phyloP scores from a whole-genome alignment of 1,140 invertebrate species.

The Megathymus violae region DNA sequence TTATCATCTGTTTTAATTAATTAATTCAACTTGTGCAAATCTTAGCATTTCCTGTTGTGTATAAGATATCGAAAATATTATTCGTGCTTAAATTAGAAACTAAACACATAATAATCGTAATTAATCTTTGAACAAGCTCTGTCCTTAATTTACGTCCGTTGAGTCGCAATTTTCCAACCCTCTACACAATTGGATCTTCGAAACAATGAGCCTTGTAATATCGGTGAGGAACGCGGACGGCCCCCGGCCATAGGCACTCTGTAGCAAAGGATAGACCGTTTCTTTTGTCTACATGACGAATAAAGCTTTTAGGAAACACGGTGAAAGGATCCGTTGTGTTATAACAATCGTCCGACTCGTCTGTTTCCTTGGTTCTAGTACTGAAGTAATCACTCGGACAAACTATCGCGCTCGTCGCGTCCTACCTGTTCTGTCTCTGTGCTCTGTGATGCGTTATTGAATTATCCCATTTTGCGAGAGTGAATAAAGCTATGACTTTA shows the following conservation, averaged over 20 bases:
- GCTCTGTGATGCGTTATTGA: neutral
- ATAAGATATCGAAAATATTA: no score
- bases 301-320: conserved; percentile 30
- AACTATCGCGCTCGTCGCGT: neutral
- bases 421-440: neutral
- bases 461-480: neutral
- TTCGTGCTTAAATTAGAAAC: conserved; percentile 1
- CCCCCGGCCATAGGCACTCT: conserved; percentile 15
- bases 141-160: conserved; percentile 15
- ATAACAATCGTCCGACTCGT: conserved; percentile 32
- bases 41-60: no score
- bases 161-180: conserved; percentile 13
- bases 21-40: no score
- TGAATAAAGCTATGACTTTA: neutral
- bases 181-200: conserved; percentile 25
- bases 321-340: conserved; percentile 24
- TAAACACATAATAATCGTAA: conserved; percentile 8
- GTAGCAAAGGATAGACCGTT: conserved; percentile 25
- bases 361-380: conserved; percentile 32
- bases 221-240: conserved; percentile 24
- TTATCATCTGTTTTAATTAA: no score
- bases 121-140: conserved; percentile 7
- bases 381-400: conserved; percentile 27
- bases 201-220: conserved; percentile 27
- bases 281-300: conserved; percentile 31